Evolutionary conservation across 1,140 invertebrate genomes (phyloP), one percentile per base, ranked within the genome.

Genomic region (Nomia melanderi): DNA sequence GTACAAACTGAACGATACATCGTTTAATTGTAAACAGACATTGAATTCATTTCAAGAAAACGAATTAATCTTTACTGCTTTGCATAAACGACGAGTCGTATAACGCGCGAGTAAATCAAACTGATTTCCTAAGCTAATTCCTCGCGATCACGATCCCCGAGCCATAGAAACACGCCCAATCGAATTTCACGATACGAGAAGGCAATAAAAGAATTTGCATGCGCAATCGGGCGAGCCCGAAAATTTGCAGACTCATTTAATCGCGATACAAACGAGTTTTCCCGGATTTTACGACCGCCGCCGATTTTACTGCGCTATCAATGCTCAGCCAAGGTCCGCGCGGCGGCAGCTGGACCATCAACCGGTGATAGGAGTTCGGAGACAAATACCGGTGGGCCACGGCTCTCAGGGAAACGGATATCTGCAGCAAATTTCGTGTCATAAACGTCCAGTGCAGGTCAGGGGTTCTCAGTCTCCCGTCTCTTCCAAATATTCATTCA

Each of bases 361-460:
- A 12, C 9, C 29, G 14, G 25, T 23, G 41, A 50, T 14, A 25
- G 20, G 59, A 47, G 33, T 36, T 60, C 17, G 44, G 74, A 70
- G 56, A 69, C 54, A 60, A 70, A 33, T 31, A 36, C 41, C 14
- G 29, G 27, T 20, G 25, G 23, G 47, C 14, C 36, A 27, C 33
- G 23, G 14, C 41, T 36, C 65, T 59, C 36, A 11, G 73, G 65
- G 20, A 50, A 70, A 76, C 74, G 74, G 65, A 70, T 76, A 60
- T 76, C 65, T 39, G 65, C 39, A 36, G 65, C 74, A 76, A 76
- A 76, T 76, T 70, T 76, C 65, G 39, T 29, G 65, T 70, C 65
- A 69, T 76, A 76, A 76, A 69, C 41, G 74, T 69, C 56, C 41
- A 33, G 41, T 44, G 41, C 74, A 76, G 39, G 59, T 36, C 44